Percentiles rank a stretch among this genome's conserved stretches.
phyloP scores from a whole-genome alignment of 2,888 invertebrate species.

The Tuta absoluta region DNA sequence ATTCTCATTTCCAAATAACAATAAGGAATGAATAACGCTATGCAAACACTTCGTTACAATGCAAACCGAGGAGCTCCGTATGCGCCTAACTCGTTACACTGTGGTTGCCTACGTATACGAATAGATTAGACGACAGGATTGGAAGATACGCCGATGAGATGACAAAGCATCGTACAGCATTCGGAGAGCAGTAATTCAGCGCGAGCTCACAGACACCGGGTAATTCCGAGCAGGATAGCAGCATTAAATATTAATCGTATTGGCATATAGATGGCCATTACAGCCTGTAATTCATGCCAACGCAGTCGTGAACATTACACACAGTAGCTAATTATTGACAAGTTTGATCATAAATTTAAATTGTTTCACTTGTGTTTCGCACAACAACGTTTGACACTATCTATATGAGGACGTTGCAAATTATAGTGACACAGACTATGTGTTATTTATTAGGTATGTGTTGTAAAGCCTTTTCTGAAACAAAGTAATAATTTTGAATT shows the following conservation, averaged over 20 bases:
- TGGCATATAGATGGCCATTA: slow-evolving; percentile 73
- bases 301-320: slow-evolving; percentile 53
- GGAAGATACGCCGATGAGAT: slow-evolving; percentile 42
- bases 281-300: slow-evolving; percentile 62
- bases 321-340: slow-evolving; percentile 58
- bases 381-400: slow-evolving; percentile 12
- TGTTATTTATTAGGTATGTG: slow-evolving; percentile 3
- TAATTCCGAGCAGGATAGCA: slow-evolving; percentile 70
- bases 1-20: slow-evolving; percentile 48
- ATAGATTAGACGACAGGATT: background rate
- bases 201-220: slow-evolving; percentile 68
- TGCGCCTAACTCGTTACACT: background rate
- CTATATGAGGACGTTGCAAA: slow-evolving; percentile 5
- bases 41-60: slow-evolving; percentile 17
- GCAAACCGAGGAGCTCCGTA: background rate
- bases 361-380: slow-evolving; percentile 11
- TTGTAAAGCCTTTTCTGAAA: background rate
- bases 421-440: background rate
- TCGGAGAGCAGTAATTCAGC: slow-evolving; percentile 70
- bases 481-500: background rate
- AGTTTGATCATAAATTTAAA: slow-evolving; percentile 30
- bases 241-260: slow-evolving; percentile 77
- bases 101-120: background rate
- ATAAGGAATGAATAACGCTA: slow-evolving; percentile 25
- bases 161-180: slow-evolving; percentile 61